These are phyloP conservation scores for Ramphastos sulfuratus DNA, from an alignment of 2,113 vertebrate species.

Conservation along the genomic window DNA sequence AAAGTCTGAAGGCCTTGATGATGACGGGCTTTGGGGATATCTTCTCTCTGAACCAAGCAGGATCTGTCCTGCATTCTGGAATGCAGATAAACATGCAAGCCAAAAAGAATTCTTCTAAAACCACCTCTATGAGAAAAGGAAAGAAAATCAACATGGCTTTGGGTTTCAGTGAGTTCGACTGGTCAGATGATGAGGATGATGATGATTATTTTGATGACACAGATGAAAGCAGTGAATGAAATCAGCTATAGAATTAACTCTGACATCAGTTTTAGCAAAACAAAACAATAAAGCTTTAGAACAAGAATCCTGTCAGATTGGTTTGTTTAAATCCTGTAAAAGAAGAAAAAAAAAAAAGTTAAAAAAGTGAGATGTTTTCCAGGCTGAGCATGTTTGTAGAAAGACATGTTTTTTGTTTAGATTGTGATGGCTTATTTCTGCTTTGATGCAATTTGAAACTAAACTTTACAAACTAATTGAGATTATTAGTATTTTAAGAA, in stretches of 20 bases:
- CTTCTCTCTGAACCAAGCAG: slow-evolving; percentile 87
- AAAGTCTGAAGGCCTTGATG: slow-evolving; percentile 87
- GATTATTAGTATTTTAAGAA: slow-evolving; percentile 39
- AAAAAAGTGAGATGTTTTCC: slow-evolving; percentile 12
- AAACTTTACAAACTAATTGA: slow-evolving; percentile 49
- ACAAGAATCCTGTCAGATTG: slow-evolving; percentile 69
- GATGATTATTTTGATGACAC: slow-evolving; percentile 74
- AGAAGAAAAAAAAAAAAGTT: not conserved
- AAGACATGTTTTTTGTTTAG: slow-evolving; percentile 41
- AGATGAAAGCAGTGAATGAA: slow-evolving; percentile 80
- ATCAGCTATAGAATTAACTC: slow-evolving; percentile 54
- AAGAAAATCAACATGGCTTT: slow-evolving; percentile 92
- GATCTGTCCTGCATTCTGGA: slow-evolving; percentile 87
- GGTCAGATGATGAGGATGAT: slow-evolving; percentile 82
- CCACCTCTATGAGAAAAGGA: slow-evolving; percentile 88
- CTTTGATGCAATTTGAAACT: slow-evolving; percentile 65
- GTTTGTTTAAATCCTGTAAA: slow-evolving; percentile 73
- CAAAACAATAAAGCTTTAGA: slow-evolving; percentile 62
- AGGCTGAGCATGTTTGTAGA: slow-evolving; percentile 60
- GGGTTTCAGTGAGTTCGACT: slow-evolving; percentile 86
- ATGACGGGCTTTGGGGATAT: slow-evolving; percentile 91
- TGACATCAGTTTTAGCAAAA: slow-evolving; percentile 49
- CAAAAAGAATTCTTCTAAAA: slow-evolving; percentile 92
- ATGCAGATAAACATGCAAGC: slow-evolving; percentile 94
- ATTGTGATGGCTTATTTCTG: slow-evolving; percentile 61